Evolutionary conservation across 2,113 vertebrate species (phyloP).

Genomic region (Silurus glanis): DNA sequence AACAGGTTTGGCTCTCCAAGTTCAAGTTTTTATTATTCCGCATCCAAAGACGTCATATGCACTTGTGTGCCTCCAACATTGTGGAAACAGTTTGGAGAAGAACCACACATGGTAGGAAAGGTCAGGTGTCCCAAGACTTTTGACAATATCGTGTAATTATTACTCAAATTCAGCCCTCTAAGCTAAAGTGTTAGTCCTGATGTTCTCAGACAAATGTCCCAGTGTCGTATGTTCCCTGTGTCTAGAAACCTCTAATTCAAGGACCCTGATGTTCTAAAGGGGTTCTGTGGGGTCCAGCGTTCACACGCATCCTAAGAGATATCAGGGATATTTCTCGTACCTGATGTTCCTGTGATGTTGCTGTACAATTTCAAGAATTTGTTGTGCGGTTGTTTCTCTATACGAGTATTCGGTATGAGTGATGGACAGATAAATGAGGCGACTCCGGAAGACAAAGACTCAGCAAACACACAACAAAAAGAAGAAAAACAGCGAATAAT

Average conservation of each 20-base stretch:
- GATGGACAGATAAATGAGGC: slow-evolving; percentile 4
- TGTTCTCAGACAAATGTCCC: neutral
- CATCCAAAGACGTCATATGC: too few species aligned
- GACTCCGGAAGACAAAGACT: neutral
- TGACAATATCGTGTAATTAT: neutral
- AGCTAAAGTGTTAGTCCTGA: neutral
- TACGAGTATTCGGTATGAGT: neutral
- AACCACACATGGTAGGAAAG: too few species aligned
- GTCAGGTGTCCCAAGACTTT: too few species aligned
- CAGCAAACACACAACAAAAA: neutral
- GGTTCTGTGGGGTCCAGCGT: neutral
- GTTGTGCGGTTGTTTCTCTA: neutral
- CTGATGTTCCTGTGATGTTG: neutral
- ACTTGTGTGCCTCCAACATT: too few species aligned
- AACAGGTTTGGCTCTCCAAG: too few species aligned
- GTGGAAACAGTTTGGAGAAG: too few species aligned
- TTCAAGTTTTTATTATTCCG: too few species aligned
- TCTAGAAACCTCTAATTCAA: neutral
- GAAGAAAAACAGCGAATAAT: neutral
- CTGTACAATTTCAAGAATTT: neutral
- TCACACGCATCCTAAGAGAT: neutral
- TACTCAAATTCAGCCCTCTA: neutral
- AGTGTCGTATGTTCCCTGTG: neutral
- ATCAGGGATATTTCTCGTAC: too few species aligned
- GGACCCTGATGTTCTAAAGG: neutral